A percentile compares a stretch with the other conserved stretches of the same genome.
Conservation (phyloP, 2,797 vertebrate species). For the Argya squamiceps region DNA sequence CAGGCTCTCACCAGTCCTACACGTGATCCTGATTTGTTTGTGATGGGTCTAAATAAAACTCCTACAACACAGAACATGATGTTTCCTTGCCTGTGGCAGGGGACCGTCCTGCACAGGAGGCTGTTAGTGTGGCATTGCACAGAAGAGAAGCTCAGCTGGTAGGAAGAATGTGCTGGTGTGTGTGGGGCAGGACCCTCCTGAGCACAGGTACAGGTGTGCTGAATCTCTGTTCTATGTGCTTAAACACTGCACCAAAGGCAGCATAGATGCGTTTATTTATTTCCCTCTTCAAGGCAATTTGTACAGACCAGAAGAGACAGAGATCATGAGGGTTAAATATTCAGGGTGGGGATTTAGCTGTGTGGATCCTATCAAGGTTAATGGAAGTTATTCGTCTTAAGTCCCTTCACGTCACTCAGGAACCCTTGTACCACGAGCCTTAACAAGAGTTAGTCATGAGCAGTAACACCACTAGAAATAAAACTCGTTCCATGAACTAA, state of each 20-base stretch:
- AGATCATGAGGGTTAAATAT: constrained; percentile 44
- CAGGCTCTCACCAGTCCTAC: background rate
- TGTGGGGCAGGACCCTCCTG: background rate
- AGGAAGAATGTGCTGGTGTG: background rate
- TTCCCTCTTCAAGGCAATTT: constrained; percentile 16
- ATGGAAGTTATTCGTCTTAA: constrained; percentile 1
- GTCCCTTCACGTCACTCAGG: background rate
- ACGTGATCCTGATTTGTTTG: background rate
- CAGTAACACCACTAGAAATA: background rate
- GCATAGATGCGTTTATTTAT: background rate
- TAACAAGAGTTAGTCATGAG: background rate
- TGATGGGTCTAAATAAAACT: background rate
- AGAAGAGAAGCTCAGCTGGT: background rate
- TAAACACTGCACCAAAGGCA: background rate
- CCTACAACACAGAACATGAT: fast-evolving
- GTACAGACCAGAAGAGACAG: constrained; percentile 28
- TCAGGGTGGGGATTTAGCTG: constrained; percentile 18
- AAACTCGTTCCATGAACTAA: background rate
- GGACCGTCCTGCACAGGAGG: background rate
- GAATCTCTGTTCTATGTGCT: background rate
- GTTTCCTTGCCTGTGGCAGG: background rate
- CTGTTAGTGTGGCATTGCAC: background rate
- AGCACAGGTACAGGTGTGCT: background rate
- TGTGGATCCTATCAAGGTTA: constrained; percentile 44
- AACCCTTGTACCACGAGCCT: background rate